phyloP scores from a whole-genome alignment of 2,797 vertebrate species.

The Clamator glandarius region DNA sequence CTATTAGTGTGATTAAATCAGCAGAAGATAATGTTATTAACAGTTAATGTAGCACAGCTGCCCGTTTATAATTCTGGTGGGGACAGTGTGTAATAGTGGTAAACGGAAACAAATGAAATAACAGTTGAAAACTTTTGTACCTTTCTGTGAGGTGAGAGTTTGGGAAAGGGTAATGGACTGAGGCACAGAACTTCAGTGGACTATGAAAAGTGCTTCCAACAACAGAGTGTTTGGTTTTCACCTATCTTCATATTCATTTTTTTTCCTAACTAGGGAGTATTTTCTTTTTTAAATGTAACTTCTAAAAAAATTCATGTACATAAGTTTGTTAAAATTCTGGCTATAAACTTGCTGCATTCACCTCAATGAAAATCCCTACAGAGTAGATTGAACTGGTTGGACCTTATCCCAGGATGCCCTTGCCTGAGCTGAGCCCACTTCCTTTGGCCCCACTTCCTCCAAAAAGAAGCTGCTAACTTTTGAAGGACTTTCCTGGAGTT shows the following conservation, averaged over 20 bases:
- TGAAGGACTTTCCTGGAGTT: neutral
- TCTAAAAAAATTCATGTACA: neutral
- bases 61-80: neutral
- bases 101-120: neutral
- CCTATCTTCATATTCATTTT: neutral
- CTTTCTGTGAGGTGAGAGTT: neutral
- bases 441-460: accelerated
- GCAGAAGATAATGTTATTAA: neutral
- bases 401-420: neutral
- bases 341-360: neutral
- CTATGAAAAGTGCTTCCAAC: neutral
- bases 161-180: neutral
- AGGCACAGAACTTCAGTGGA: neutral
- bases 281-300: neutral
- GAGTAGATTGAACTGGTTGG: neutral
- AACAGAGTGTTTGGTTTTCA: neutral
- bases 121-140: neutral
- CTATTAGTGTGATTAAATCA: neutral
- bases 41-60: neutral
- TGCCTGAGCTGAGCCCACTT: neutral
- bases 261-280: neutral
- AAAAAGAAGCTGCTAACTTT: neutral
- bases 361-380: neutral
- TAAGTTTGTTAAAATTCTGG: neutral
- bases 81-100: neutral